Evolutionary conservation across 2,797 vertebrate species (phyloP).

Genomic region (Catharus ustulatus): DNA sequence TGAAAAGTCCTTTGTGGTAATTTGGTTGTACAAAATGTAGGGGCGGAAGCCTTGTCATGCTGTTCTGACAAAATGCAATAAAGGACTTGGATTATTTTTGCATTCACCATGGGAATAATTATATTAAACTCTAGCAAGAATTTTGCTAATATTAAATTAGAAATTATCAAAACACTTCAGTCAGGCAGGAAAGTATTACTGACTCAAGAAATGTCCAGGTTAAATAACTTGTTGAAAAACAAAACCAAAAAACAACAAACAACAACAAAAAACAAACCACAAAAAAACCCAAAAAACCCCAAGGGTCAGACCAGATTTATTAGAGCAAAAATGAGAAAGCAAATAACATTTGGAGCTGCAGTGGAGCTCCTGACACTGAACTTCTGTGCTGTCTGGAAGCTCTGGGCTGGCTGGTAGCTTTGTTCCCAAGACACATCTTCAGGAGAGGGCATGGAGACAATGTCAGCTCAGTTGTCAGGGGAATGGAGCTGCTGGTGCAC

Average conservation of each 20-base stretch:
- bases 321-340: neutral
- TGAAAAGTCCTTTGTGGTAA: neutral
- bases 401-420: neutral
- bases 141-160: slow-evolving; percentile 8
- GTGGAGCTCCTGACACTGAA: neutral
- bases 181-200: neutral
- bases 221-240: neutral
- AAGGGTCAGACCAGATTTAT: neutral
- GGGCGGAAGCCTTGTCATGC: neutral
- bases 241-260: neutral
- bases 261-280: neutral
- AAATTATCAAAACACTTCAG: neutral
- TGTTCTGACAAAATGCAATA: neutral
- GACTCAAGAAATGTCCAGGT: neutral
- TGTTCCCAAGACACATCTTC: neutral
- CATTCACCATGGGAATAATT: neutral
- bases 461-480: neutral
- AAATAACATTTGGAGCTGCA: neutral
- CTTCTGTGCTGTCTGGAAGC: neutral
- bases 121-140: neutral
- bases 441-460: neutral
- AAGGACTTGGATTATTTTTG: slow-evolving; percentile 8
- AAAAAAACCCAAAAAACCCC: no score
- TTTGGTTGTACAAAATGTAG: neutral
- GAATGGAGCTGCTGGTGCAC: neutral